Evolutionary conservation across 2,113 vertebrate genomes (phyloP).

Genomic region (Chionis minor): DNA sequence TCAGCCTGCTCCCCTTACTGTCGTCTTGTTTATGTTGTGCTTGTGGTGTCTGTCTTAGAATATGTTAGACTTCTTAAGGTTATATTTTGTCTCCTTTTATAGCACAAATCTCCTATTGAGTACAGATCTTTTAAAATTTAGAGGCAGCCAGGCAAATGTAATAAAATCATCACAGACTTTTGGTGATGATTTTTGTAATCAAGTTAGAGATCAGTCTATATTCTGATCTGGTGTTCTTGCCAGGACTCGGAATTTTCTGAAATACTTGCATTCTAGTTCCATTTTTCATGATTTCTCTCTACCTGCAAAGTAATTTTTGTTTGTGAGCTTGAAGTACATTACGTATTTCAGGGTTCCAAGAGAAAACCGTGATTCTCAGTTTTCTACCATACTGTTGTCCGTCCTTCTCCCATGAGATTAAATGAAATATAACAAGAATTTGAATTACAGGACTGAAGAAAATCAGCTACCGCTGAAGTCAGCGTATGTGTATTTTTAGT

Average conservation of each 20-base stretch:
- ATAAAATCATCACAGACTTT: neutral
- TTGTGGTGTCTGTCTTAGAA: neutral
- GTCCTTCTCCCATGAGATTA: neutral
- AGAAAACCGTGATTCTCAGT: rapidly evolving
- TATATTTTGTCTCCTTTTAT: neutral
- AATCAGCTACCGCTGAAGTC: neutral
- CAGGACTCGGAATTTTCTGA: neutral
- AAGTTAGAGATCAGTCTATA: neutral
- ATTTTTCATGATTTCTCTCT: neutral
- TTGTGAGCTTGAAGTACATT: neutral
- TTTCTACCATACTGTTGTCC: neutral
- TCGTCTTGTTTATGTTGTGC: neutral
- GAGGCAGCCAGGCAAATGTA: neutral
- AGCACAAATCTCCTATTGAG: neutral
- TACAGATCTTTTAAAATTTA: neutral
- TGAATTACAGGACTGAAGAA: neutral
- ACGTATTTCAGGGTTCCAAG: neutral
- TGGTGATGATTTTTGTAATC: neutral
- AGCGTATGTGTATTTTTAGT: neutral
- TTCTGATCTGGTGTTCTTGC: neutral
- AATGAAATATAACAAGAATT: neutral
- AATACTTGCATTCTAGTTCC: neutral
- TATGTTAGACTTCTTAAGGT: neutral
- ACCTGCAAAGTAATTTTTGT: neutral
- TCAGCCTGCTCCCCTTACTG: neutral